Evolutionary conservation across 2,888 invertebrate genomes (phyloP), one percentile per base, ranked within the genome.

Genomic region (Amiota communis): DNA sequence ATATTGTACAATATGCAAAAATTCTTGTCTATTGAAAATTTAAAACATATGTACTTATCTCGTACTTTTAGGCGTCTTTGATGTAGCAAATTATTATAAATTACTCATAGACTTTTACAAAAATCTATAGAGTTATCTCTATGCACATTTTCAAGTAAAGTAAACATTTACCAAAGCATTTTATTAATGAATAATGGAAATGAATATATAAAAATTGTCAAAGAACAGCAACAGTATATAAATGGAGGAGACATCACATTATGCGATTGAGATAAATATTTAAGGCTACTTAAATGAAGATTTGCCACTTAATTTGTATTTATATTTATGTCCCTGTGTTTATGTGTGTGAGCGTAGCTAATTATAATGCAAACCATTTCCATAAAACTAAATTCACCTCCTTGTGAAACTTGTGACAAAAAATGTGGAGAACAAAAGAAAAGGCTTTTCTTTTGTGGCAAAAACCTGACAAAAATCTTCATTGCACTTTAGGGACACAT

Each of bases 401-500:
- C 23, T 13, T 53, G 53, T 53, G 53, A 51, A 51, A 36, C 36
- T 36, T 36, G 4, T 53, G 67, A 51, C 20, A 68, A 59, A 64
- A 57, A 70, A 17, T 36, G 53, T 48, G 49, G 15, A 10, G 47
- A 65, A 68, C 15, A 71, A 23, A 36, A 6, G 36, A 36, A 36
- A 36, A 36, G 36, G 4, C 36, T 36, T 36, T 36, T 6, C 36
- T 36, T 36, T 36, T 36, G 36, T 36, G 23, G 23, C 36, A 70
- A 53, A 61, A 49, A 71, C 64, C 73, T 76, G 79, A 75, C 76
- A 77, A 78, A 36, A 85, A 78, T 70, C 73, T 82, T 83, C 82
- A 84, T 84, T 81, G 80, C 82, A 78, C 83, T 77, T 80, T 72
- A 76, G 83, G 84, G 83, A 83, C 80, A 80, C 82, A 83, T 83